These are phyloP conservation scores for Brevimyrus niger DNA, from an alignment of 2,113 vertebrate genomes.

Conservation along the genomic window DNA sequence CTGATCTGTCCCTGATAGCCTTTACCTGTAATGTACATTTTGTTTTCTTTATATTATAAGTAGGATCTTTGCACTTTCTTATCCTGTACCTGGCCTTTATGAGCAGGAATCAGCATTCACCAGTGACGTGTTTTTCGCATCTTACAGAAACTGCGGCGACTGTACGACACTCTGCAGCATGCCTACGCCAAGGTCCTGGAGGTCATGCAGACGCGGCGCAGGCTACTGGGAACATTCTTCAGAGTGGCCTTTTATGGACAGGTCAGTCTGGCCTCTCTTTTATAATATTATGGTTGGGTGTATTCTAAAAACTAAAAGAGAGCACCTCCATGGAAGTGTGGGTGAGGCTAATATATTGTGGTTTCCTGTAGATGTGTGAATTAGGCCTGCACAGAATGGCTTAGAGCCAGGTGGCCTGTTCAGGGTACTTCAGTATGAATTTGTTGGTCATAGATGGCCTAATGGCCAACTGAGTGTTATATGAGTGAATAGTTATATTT, in stretches of 20 bases:
- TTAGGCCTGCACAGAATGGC: background rate
- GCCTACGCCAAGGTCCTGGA: conserved; percentile 93
- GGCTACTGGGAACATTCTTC: conserved; percentile 90
- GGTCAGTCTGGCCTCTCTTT: conserved; percentile 36
- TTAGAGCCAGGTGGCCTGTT: background rate
- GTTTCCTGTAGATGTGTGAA: background rate
- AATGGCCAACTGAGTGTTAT: background rate
- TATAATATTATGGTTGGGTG: background rate
- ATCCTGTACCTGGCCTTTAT: background rate
- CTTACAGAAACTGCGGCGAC: conserved; percentile 81
- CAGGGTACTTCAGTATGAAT: background rate
- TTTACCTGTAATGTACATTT: background rate
- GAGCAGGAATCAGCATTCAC: background rate
- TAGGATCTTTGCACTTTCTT: background rate
- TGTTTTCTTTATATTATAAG: background rate
- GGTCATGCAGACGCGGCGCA: conserved; percentile 80
- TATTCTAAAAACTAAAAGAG: background rate
- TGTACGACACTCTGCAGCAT: conserved; percentile 86
- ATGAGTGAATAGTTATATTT: background rate
- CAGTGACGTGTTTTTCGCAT: conserved; percentile 20
- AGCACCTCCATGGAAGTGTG: conserved; percentile 86
- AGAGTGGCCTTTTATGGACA: conserved; percentile 94
- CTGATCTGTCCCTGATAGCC: background rate
- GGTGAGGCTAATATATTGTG: background rate
- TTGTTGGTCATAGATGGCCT: background rate